Evolutionary conservation across 1,140 invertebrate genomes (phyloP).

Genomic region (Armadillidium nasatum): DNA sequence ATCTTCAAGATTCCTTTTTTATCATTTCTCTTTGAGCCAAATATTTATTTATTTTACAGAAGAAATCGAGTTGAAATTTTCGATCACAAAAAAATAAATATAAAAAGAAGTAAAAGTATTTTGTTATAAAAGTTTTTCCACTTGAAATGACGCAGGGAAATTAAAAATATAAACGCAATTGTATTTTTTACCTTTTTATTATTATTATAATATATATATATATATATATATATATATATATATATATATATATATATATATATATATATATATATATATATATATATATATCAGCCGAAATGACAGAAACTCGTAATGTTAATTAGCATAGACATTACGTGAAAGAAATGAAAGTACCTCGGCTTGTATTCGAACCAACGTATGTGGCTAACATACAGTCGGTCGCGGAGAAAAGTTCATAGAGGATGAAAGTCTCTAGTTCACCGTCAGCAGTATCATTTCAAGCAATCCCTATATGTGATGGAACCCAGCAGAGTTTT

Average conservation of each 20-base stretch:
- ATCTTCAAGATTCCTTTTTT: not conserved
- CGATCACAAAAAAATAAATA: not conserved
- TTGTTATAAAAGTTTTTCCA: not conserved
- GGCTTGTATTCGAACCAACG: no score
- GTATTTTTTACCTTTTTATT: not conserved
- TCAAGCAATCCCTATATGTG: no score
- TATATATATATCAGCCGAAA: no score
- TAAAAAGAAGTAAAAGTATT: not conserved
- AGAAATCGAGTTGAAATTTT: not conserved
- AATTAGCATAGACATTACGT: no score
- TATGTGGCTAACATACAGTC: no score
- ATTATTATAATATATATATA: slow-evolving; percentile 16
- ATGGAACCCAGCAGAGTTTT: no score
- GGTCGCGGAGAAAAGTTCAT: no score
- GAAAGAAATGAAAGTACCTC: no score
- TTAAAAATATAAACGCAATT: not conserved
- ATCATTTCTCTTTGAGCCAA: not conserved
- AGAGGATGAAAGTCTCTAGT: no score
- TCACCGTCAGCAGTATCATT: no score
- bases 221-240: slow-evolving; percentile 27
- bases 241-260: slow-evolving; percentile 18
- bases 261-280: not conserved
- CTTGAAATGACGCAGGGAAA: not conserved
- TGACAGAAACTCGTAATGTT: no score
- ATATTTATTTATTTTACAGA: not conserved